Evolutionary conservation across 1,140 invertebrate species (phyloP), one percentile per base, ranked within the genome.

Genomic region (Apis cerana): DNA sequence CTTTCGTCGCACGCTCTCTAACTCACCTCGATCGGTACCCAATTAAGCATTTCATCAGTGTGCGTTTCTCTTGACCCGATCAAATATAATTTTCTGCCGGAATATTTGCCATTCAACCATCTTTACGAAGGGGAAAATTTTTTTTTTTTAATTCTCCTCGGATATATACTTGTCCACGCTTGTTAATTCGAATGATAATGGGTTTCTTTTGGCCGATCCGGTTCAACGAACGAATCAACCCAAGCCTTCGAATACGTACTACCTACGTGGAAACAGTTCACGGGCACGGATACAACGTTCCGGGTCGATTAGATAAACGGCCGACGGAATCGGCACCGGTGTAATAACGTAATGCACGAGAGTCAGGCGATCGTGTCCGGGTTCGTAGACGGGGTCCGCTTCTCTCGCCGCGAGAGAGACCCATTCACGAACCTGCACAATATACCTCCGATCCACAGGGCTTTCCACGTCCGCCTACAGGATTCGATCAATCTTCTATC

Each of bases 351-450:
- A 86, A 86, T 82, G 77, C 65, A 79, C 64, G 81, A 84, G 71
- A 75, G 11, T 27, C 54, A 59, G 75, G 9, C 59, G 33, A 64
- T 84, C 64, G 84, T 81, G 89, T 91, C 90, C 89, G 89, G 90
- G 89, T 91, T 91, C 89, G 86, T 83, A 88, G 85, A 83, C 86
- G 43, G 68, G 48, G 21, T 75, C 79, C 81, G 85, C 64, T 89
- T 83, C 80, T 74, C 75, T 83, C 70, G 19, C 77, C 69, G 67
- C 78, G 70, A 59, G 33, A 85, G 70, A 59, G 27, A 85, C 65
- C 75, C 75, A 79, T 88, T 87, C 77, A 81, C 90, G 88, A 89
- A 86, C 80, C 83, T 80, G 81, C 23, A n/a, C 19, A 62, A 52
- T 2, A 43, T 7, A 72, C 75, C 71, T 69, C 85, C 77, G 83